phyloP scores from a whole-genome alignment of 2,113 vertebrate genomes.

The Dipodomys ordii region DNA sequence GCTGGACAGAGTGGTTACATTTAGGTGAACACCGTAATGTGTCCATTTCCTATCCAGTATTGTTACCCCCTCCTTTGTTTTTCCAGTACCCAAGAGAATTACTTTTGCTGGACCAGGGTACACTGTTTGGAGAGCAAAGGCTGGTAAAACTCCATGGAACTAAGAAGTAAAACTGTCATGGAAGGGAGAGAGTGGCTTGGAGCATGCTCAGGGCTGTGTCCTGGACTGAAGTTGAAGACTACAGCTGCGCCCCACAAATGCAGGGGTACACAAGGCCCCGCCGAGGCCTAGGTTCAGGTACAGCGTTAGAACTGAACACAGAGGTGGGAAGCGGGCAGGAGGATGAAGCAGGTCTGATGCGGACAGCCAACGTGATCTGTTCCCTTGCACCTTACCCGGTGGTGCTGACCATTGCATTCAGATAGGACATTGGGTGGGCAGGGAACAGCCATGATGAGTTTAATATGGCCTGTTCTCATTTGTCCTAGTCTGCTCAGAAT shows the following conservation, averaged over 20 bases:
- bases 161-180: not conserved
- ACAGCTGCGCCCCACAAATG: not conserved
- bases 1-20: too few species aligned
- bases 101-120: not conserved
- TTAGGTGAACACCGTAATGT: too few species aligned
- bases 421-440: not conserved
- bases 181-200: not conserved
- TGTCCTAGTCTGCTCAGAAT: not conserved
- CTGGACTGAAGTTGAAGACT: not conserved
- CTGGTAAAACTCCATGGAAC: not conserved
- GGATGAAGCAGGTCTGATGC: not conserved
- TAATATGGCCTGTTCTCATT: not conserved
- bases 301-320: slow-evolving; percentile 9
- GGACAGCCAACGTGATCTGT: too few species aligned
- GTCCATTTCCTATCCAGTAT: too few species aligned
- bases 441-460: not conserved
- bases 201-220: not conserved
- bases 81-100: not conserved
- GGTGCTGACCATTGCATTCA: not conserved
- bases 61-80: too few species aligned
- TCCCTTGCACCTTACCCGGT: too few species aligned
- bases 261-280: not conserved
- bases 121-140: not conserved
- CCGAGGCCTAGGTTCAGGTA: not conserved
- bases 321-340: not conserved